Evolutionary conservation across 2,888 invertebrate species (phyloP).

Genomic region (Perizoma affinitatum): DNA sequence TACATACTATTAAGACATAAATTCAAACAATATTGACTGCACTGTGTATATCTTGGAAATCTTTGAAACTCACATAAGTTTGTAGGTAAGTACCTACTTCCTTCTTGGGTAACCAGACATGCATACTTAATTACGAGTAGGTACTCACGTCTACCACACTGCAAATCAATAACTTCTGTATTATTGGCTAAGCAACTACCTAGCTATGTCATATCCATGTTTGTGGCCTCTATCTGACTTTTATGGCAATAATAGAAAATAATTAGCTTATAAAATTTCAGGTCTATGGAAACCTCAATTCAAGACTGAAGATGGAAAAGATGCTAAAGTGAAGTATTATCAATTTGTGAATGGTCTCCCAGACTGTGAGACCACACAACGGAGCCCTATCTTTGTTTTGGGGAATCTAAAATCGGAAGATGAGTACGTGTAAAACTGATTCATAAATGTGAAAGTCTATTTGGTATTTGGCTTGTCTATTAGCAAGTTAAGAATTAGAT

Average conservation of each 20-base stretch:
- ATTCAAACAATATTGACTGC: constrained; percentile 16
- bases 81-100: constrained; percentile 4
- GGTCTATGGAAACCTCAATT: constrained; percentile 86
- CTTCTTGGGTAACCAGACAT: constrained; percentile 22
- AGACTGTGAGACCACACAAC: constrained; percentile 88
- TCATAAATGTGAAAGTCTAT: not conserved
- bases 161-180: not conserved
- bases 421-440: constrained; percentile 64
- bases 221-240: not conserved
- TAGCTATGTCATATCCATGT: too few relatives aligned
- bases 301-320: constrained; percentile 85
- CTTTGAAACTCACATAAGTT: constrained; percentile 17
- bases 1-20: constrained; percentile 34
- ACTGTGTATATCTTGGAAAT: constrained; percentile 6
- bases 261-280: constrained; percentile 44
- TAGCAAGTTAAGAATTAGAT: too few relatives aligned
- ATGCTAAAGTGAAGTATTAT: constrained; percentile 80
- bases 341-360: constrained; percentile 87
- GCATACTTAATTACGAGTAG: constrained; percentile 24
- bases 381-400: constrained; percentile 87
- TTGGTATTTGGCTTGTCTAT: too few relatives aligned
- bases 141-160: not conserved
- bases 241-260: not conserved
- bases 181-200: too few relatives aligned
- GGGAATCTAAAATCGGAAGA: constrained; percentile 80